These are phyloP conservation scores for Bos taurus DNA, from an alignment of 2,113 vertebrate species.

Conservation along the genomic window ARS-UCD2.0 NC_037340.1:62637501-62638000, in stretches of 20 bases:
- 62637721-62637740: background rate
- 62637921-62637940: background rate
- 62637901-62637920: background rate
- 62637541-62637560: background rate
- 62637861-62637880: background rate
- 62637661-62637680: background rate
- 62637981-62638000: background rate
- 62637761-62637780: background rate
- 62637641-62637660: background rate
- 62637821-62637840: background rate
- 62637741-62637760: background rate
- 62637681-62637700: background rate
- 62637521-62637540: background rate
- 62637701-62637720: accelerated
- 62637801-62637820: background rate
- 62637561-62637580: background rate
- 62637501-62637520: accelerated
- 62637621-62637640: background rate
- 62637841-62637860: accelerated
- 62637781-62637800: background rate
- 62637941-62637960: accelerated
- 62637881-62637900: background rate
- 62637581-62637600: background rate
- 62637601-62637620: background rate
- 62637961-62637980: background rate